Conservation (phyloP, 2,113 vertebrate genomes). For the Zapus hudsonius region DNA sequence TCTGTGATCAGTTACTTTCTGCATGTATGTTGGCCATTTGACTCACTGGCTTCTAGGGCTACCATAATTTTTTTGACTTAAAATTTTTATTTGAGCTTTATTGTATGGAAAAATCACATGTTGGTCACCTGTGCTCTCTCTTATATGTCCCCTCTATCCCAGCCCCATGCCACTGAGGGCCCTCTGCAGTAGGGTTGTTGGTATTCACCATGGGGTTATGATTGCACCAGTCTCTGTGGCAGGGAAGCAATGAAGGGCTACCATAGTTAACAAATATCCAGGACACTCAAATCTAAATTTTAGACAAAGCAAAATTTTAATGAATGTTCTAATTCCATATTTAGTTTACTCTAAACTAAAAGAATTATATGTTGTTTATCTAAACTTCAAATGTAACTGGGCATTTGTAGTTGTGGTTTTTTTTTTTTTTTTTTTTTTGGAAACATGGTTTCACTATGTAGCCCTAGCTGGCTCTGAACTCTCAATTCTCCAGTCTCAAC, state of each 20-base stretch:
- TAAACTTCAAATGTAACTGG: constrained; percentile 43
- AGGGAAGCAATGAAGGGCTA: too few relatives aligned
- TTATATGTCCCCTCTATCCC: too few relatives aligned
- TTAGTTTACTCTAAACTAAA: neutral
- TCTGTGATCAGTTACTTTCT: neutral
- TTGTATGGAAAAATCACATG: too few relatives aligned
- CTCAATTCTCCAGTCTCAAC: neutral
- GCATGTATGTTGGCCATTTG: neutral
- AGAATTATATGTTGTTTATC: neutral
- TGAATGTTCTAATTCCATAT: neutral
- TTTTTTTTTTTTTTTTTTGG: neutral
- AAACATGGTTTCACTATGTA: neutral
- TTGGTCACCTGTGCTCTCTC: too few relatives aligned
- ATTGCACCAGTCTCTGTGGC: too few relatives aligned
- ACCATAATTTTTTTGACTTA: too few relatives aligned
- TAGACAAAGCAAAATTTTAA: neutral
- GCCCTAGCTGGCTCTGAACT: neutral
- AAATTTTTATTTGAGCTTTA: too few relatives aligned
- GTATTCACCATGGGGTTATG: too few relatives aligned
- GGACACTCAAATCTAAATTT: neutral
- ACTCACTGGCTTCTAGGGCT: neutral
- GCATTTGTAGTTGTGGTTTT: neutral
- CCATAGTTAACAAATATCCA: neutral
- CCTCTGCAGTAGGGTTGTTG: too few relatives aligned
- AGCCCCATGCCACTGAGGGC: too few relatives aligned